Evolutionary conservation across 2,888 invertebrate species (phyloP), one percentile per base, ranked within the genome.

Genomic region (Oxycera nigricornis): DNA sequence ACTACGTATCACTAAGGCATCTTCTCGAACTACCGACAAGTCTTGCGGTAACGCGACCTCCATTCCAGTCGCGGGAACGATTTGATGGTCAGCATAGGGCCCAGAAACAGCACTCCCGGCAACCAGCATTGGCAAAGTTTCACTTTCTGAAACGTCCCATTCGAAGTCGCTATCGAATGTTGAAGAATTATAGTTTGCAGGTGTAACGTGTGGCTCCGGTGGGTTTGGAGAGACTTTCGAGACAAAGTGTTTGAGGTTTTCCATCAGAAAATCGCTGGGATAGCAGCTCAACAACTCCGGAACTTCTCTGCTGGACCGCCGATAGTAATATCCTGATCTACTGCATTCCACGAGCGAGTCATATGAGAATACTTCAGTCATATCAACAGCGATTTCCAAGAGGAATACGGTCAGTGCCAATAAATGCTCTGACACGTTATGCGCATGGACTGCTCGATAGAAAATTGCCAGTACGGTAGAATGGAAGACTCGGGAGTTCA

Each of bases 331-430:
- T 68, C 72, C 24, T 22, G 72, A 28, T 46, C 57, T 73, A 17
- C 79, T 79, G 28, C 80, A 78, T 73, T 78, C 78, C 2, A 76
- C 74, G 17, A 78, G 81, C 2, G 77, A 78, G 70, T 83, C 81
- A 28, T 80, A 75, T 17, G 75, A 46, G 20, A 24, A 70, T 80
- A 85, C 86, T 50, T 81, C 82, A 77, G 84, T 85, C 73, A 85
- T 82, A 77, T 85, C 88, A 6, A 95, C 90, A 31, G 94, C 93
- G 84, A 95, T 92, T 84, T 95, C 94, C 76, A 98, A 87, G 74
- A 98, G 88, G 84, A 95, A 96, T 17, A 97, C 88, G 65, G 94
- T 90, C 75, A 97, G 87, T 72, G 96, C 94, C 80, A 97, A 89
- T 79, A 96, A 91, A 84, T 96, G 95, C 85, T 98, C 97, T 61